These are phyloP conservation scores for Entomobrya proxima DNA, from an alignment of 2,888 invertebrate genomes.

Conservation along the genomic window DNA sequence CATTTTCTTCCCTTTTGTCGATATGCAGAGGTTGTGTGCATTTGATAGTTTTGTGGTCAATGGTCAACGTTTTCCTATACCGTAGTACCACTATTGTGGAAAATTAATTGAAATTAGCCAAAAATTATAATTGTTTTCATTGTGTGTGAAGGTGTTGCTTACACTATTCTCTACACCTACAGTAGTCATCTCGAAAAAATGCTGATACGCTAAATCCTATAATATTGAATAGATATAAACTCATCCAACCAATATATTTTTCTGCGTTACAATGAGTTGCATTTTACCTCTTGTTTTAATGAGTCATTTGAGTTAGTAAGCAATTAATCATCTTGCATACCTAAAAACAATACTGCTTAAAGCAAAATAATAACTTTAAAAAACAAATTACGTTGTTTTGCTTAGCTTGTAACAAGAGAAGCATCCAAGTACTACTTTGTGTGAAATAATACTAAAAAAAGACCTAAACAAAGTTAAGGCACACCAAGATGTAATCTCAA, in stretches of 20 bases:
- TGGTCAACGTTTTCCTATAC: background rate
- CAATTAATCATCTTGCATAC: constrained; percentile 50
- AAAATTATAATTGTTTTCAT: constrained; percentile 56
- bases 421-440: background rate
- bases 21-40: constrained; percentile 44
- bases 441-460: background rate
- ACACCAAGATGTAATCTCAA: constrained; percentile 21
- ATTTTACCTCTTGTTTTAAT: constrained; percentile 24
- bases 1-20: constrained; percentile 54
- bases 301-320: constrained; percentile 59
- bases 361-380: no score
- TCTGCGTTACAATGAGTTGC: background rate
- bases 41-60: constrained; percentile 39
- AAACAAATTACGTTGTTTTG: no score
- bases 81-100: constrained; percentile 26
- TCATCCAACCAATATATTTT: constrained; percentile 22
- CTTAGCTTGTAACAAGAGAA: background rate
- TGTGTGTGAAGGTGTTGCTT: background rate
- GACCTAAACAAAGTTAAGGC: background rate
- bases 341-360: no score
- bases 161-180: background rate
- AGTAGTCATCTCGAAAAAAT: background rate
- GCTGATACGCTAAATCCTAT: constrained; percentile 26
- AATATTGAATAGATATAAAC: constrained; percentile 17
- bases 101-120: constrained; percentile 68